Percentiles rank a stretch among this genome's conserved stretches.
phyloP scores from a whole-genome alignment of 2,888 invertebrate genomes.

The Synergus itoensis region DNA sequence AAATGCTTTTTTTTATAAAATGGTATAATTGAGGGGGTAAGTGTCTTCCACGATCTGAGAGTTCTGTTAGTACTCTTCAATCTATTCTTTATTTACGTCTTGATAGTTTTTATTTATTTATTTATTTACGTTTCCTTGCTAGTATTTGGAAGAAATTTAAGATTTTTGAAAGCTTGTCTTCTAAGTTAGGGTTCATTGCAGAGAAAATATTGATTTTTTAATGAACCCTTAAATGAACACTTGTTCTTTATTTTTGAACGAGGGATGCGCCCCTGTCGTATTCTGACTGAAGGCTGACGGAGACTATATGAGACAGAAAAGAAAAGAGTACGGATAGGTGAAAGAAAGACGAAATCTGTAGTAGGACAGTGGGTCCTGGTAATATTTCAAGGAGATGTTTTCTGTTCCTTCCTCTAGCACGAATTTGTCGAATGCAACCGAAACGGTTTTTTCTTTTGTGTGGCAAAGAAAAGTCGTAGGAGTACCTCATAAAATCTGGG shows the following conservation, averaged over 20 bases:
- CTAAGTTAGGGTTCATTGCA: not conserved
- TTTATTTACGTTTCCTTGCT: too few relatives aligned
- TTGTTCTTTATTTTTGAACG: not conserved
- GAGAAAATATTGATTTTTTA: not conserved
- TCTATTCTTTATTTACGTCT: too few relatives aligned
- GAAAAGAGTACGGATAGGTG: conserved; percentile 14
- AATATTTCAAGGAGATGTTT: conserved; percentile 51
- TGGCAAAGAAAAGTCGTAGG: conserved; percentile 16
- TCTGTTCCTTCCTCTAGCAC: conserved; percentile 35
- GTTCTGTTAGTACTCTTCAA: too few relatives aligned
- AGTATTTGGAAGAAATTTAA: not conserved
- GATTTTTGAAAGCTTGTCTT: not conserved
- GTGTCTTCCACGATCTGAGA: too few relatives aligned
- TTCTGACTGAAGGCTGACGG: conserved; percentile 11
- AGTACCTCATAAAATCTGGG: conserved; percentile 1
- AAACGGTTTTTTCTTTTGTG: conserved; percentile 50
- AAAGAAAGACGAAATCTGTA: conserved; percentile 43
- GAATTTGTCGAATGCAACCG: conserved; percentile 35
- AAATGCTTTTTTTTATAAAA: too few relatives aligned
- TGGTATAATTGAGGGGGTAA: too few relatives aligned
- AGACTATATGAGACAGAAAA: conserved; percentile 42
- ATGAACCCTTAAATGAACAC: not conserved
- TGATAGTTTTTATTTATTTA: too few relatives aligned
- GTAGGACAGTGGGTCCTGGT: conserved; percentile 43
- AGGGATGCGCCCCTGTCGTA: conserved; percentile 14